These are phyloP conservation scores for Quadriops clusia DNA, from an alignment of 2,888 invertebrate species.

Conservation along the genomic window DNA sequence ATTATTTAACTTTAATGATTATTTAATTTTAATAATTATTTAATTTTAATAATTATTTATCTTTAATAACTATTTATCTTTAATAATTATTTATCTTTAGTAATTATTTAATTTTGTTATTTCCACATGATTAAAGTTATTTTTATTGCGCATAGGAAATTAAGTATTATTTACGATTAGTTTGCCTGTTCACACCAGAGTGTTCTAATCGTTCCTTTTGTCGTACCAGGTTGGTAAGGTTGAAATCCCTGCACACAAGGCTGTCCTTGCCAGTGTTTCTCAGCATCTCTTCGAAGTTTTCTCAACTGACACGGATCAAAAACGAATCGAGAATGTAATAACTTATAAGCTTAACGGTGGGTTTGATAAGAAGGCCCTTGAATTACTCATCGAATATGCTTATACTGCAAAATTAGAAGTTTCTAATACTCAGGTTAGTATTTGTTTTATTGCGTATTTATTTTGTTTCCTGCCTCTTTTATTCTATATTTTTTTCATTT, in stretches of 20 bases:
- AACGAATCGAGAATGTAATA: conserved; percentile 38
- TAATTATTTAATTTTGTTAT: too few relatives aligned
- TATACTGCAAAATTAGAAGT: conserved; percentile 61
- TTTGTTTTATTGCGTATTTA: not conserved
- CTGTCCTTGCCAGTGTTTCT: conserved; percentile 67
- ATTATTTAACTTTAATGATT: too few relatives aligned
- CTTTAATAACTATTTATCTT: too few relatives aligned
- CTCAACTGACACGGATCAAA: conserved; percentile 43
- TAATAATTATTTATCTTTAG: too few relatives aligned
- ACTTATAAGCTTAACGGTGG: conserved; percentile 53
- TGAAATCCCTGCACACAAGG: conserved; percentile 67
- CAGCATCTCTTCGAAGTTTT: conserved; percentile 67
- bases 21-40: too few relatives aligned
- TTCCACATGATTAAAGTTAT: too few relatives aligned
- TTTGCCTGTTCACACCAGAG: too few relatives aligned
- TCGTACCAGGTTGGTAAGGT: conserved; percentile 47
- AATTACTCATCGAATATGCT: conserved; percentile 67
- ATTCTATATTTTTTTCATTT: conserved; percentile 5
- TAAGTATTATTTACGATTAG: too few relatives aligned
- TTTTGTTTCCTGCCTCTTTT: not conserved
- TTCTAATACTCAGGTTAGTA: conserved; percentile 36
- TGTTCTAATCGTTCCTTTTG: conserved; percentile 23
- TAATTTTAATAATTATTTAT: too few relatives aligned
- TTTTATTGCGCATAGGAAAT: too few relatives aligned
- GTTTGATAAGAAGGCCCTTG: conserved; percentile 55